Evolutionary conservation across 2,797 vertebrate genomes (phyloP).

Genomic region (Gallirallus australis): DNA sequence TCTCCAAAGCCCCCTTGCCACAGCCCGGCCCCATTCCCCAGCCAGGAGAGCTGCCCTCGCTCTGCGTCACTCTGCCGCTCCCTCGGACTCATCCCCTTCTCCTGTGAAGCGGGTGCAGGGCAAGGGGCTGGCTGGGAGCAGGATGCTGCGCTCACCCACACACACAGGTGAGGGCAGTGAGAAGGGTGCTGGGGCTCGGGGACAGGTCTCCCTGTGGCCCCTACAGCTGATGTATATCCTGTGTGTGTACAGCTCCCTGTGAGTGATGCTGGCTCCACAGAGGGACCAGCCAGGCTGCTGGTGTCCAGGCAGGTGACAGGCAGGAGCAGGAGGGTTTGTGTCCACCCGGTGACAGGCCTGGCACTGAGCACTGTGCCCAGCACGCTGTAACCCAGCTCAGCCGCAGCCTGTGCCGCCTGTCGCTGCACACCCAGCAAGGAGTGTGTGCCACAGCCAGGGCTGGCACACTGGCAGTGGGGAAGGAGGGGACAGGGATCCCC

Average conservation of each 20-base stretch:
- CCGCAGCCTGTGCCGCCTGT: neutral
- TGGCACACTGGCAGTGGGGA: accelerated
- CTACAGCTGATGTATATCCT: accelerated
- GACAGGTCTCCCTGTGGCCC: neutral
- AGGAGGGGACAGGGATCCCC: neutral
- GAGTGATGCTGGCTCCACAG: accelerated
- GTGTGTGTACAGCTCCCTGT: neutral
- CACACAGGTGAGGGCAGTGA: too few relatives aligned
- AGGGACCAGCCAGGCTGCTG: neutral
- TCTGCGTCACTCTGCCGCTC: neutral
- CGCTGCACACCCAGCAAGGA: neutral
- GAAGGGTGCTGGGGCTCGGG: neutral
- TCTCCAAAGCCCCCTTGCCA: too few relatives aligned
- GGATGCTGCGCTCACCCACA: neutral
- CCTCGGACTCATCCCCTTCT: neutral
- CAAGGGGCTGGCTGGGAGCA: neutral
- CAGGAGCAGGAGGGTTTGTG: neutral
- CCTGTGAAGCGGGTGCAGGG: neutral
- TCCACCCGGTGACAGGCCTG: neutral
- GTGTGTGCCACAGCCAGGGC: neutral
- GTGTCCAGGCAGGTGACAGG: neutral
- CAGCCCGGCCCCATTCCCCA: neutral
- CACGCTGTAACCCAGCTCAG: accelerated
- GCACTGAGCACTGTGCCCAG: neutral
- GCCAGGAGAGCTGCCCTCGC: neutral